Evolutionary conservation across 2,113 vertebrate species (phyloP).

Genomic region (Rhinoderma darwinii): DNA sequence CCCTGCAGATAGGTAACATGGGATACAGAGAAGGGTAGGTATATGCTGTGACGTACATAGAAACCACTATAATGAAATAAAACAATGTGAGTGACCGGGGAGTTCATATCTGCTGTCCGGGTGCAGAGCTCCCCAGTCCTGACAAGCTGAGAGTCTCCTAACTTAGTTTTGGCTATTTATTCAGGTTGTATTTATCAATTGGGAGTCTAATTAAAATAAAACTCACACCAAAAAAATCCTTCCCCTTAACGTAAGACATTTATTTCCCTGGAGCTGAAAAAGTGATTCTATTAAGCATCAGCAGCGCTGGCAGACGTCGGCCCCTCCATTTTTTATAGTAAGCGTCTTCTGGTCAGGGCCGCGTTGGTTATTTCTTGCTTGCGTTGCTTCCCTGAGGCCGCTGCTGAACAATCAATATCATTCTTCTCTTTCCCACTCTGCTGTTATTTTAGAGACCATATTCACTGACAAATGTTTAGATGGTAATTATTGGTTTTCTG

Average conservation of each 20-base stretch:
- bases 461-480: background rate
- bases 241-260: background rate
- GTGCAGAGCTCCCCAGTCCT: too few relatives aligned
- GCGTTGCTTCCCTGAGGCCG: background rate
- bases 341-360: conserved; percentile 21
- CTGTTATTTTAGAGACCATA: background rate
- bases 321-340: conserved; percentile 12
- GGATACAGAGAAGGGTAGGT: too few relatives aligned
- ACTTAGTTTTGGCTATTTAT: background rate
- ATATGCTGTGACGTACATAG: too few relatives aligned
- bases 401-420: conserved; percentile 14
- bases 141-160: too few relatives aligned
- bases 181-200: background rate
- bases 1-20: too few relatives aligned
- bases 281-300: background rate
- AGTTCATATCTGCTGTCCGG: too few relatives aligned
- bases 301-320: background rate
- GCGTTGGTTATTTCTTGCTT: background rate
- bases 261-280: background rate
- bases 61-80: too few relatives aligned
- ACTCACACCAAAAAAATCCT: background rate
- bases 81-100: too few relatives aligned
- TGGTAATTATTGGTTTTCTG: background rate
- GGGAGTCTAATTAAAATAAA: background rate
- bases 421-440: background rate